A percentile compares a stretch with the other conserved stretches of the same genome.
phyloP scores from a whole-genome alignment of 2,113 vertebrate genomes.

The Chascanopsetta lugubris region DNA sequence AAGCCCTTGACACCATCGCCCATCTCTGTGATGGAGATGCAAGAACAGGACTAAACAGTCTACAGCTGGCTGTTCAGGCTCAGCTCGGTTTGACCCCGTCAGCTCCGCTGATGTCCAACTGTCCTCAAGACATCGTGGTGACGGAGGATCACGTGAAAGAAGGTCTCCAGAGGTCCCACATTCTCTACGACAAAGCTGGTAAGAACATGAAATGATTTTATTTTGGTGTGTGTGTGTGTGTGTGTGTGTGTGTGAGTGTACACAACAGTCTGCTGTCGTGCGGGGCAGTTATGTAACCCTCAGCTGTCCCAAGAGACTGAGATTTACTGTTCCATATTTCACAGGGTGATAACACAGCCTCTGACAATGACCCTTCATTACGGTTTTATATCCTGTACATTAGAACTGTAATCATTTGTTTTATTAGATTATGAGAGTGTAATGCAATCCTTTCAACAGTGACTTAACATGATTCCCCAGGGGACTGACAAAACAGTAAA shows the following conservation, averaged over 20 bases:
- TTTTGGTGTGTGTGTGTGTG: not conserved
- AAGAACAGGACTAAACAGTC: conserved; percentile 88
- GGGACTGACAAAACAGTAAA: too few species aligned
- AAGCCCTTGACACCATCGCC: conserved; percentile 90
- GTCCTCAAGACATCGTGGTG: conserved; percentile 77
- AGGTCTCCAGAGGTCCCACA: conserved; percentile 94
- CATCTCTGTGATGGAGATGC: conserved; percentile 95
- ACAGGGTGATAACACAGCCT: conserved; percentile 27
- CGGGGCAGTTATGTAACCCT: conserved; percentile 45
- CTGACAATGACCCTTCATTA: conserved; percentile 14
- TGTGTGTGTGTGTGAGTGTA: not conserved
- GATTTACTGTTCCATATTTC: conserved; percentile 54
- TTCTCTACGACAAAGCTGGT: conserved; percentile 97
- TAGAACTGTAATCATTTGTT: not conserved
- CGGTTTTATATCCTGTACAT: not conserved
- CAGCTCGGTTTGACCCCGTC: conserved; percentile 70
- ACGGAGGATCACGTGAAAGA: conserved; percentile 92
- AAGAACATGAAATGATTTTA: conserved; percentile 47
- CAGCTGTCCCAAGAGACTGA: conserved; percentile 59
- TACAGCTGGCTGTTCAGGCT: conserved; percentile 93
- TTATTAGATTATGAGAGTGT: not conserved
- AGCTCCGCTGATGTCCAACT: conserved; percentile 28
- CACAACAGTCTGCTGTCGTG: not conserved
- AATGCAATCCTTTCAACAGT: not conserved
- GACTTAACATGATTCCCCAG: not conserved